Base-by-base conservation (phyloP, 2,113 vertebrate genomes). In the Ellobius talpinus region DNA sequence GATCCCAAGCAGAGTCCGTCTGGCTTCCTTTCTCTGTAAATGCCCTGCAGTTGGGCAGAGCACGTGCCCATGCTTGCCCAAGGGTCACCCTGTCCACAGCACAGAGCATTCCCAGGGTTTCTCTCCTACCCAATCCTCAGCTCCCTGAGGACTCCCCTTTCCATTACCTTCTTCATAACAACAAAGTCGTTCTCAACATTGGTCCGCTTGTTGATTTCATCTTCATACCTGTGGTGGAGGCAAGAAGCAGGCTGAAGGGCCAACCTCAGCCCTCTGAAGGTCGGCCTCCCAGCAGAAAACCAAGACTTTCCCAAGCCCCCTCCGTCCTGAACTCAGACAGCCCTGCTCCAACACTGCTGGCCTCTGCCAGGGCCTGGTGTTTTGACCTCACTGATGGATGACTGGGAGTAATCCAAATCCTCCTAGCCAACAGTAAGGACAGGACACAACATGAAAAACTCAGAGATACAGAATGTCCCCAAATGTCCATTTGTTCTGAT, bases 151-250 rank as follows among this genome's bases (percentile, higher is more conserved):
- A 6, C 16, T 45, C 45, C 39, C 58, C 63, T 45, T 33, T 13
- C 50, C 93, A 92, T 98, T 92, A 99, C 99, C 99, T 99, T 99
- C 97, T 99, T 99, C 87, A 99, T 97, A 96, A 99, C 97, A 86
- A 99, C 99, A 94, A 99, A 99, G 0, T 99, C 99, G 0, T 99
- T 99, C 98, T 99, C 99, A 1, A 98, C 98, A 12, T 91, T 70
- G 4, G 99, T 99, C 89, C 99, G 99, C 70, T 98, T 99, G 99
- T 99, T 99, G 98, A 99, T 99, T 98, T 99, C 99, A 50, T 99
- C 99, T 94, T 99, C 99, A 0, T 99, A 99, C 98, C 99, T 99
- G 79, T 19, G 13, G 0, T 88, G 7, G 4, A 94, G 42, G 26
- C 45, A 52, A 87, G 87, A 91, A 90, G 24, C 12, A 87, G 65